These are phyloP conservation scores for Dolichotis patagonum DNA, from an alignment of 2,113 vertebrate species.

Conservation along the genomic window DNA sequence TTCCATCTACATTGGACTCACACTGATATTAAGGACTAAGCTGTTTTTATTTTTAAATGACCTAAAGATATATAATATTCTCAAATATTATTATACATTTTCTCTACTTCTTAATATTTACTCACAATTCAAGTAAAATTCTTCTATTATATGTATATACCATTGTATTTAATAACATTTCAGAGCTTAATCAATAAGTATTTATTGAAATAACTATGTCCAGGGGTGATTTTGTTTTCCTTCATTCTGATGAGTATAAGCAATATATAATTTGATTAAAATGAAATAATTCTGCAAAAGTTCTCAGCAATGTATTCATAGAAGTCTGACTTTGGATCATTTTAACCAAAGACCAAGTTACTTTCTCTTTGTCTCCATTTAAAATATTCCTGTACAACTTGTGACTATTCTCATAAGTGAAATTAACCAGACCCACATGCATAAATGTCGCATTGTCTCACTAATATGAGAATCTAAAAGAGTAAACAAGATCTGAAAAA, in stretches of 20 bases:
- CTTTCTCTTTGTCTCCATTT: neutral
- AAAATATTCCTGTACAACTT: neutral
- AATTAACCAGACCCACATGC: no score
- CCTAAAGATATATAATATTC: conserved; percentile 58
- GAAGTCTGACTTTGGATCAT: neutral
- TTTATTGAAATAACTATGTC: neutral
- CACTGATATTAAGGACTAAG: neutral
- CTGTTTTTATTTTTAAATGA: neutral
- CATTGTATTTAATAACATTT: neutral
- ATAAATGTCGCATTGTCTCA: no score
- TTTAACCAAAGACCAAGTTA: neutral
- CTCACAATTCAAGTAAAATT: conserved; percentile 22
- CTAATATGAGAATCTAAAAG: no score
- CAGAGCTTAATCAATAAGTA: neutral
- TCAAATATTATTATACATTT: neutral
- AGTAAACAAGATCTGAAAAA: no score
- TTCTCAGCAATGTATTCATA: neutral
- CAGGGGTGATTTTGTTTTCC: neutral
- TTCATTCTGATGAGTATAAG: conserved; percentile 13
- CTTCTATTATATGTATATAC: neutral
- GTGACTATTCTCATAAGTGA: no score
- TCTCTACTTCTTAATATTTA: neutral
- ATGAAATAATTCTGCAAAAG: conserved; percentile 39
- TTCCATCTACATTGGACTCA: neutral
- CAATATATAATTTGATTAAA: neutral